phyloP scores from a whole-genome alignment of 2,797 vertebrate species.

The Psittacula derbiana region DNA sequence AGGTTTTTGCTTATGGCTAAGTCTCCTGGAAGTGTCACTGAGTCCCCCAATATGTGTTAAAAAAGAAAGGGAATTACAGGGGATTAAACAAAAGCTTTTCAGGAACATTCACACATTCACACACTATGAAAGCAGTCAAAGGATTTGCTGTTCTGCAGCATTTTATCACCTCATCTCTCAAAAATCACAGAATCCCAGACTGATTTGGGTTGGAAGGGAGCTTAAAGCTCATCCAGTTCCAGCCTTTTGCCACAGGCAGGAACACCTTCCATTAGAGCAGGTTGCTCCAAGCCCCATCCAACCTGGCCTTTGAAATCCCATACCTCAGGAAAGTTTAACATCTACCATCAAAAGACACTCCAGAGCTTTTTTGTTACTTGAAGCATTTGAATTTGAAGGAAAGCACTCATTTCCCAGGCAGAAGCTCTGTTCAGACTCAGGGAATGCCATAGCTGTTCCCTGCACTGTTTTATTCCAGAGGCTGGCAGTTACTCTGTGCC shows the following conservation, averaged over 20 bases:
- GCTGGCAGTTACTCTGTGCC: not conserved
- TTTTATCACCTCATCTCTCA: not conserved
- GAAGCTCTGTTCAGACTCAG: not conserved
- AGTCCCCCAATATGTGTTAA: accelerated
- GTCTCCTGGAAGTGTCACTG: not conserved
- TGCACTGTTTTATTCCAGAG: not conserved
- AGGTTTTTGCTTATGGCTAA: not conserved
- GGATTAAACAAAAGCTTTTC: not conserved
- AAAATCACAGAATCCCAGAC: not conserved
- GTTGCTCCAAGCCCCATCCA: not conserved
- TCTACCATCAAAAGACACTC: not conserved
- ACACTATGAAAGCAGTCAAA: not conserved
- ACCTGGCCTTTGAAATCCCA: not conserved
- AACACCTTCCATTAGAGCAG: not conserved
- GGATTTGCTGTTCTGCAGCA: not conserved
- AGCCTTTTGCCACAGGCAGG: not conserved
- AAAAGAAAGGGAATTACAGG: not conserved
- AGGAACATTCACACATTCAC: not conserved
- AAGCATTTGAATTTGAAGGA: not conserved
- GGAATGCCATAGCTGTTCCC: accelerated
- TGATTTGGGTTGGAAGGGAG: not conserved
- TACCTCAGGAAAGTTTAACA: not conserved
- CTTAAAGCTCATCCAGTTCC: not conserved
- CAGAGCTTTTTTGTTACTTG: not conserved
- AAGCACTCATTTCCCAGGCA: accelerated